Percentiles rank a stretch among this genome's conserved stretches.
Evolutionary conservation across 2,888 invertebrate species (phyloP).

Genomic region (Aspidiotus rigidus): DNA sequence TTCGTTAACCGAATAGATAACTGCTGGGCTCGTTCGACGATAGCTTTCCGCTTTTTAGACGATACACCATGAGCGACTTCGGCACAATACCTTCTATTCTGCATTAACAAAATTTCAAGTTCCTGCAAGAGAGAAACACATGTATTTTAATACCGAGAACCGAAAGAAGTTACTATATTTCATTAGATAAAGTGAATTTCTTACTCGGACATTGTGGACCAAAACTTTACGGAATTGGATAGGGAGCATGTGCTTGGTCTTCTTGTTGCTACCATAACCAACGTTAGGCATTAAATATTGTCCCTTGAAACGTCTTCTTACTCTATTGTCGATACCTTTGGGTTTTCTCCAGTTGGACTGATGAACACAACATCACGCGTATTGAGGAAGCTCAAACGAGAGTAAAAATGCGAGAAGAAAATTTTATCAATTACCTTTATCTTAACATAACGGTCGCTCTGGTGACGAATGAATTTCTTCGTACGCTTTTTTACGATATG

Average conservation of each 20-base stretch:
- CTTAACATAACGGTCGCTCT: conserved; percentile 95
- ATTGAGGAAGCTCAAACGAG: background rate
- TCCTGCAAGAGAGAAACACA: conserved; percentile 52
- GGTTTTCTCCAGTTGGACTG: conserved; percentile 98
- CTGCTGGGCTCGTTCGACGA: conserved; percentile 94
- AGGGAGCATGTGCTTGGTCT: conserved; percentile 92
- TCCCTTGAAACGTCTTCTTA: conserved; percentile 97
- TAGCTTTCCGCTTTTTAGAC: conserved; percentile 91
- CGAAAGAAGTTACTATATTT: background rate
- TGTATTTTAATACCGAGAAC: conserved; percentile 9
- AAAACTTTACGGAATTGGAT: conserved; percentile 95
- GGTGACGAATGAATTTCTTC: conserved; percentile 96
- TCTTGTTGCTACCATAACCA: conserved; percentile 93
- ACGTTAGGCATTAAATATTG: conserved; percentile 98
- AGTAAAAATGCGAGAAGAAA: background rate
- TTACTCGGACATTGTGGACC: conserved; percentile 74
- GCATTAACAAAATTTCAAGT: conserved; percentile 96
- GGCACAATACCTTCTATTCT: conserved; percentile 92
- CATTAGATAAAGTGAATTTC: conserved; percentile 37
- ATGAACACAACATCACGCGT: conserved; percentile 37
- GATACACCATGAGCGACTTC: conserved; percentile 97
- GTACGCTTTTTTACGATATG: conserved; percentile 94
- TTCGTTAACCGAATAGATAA: conserved; percentile 92
- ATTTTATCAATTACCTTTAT: conserved; percentile 57
- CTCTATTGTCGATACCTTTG: conserved; percentile 99